phyloP scores from a whole-genome alignment of 2,113 vertebrate species.

The Holacanthus passer region DNA sequence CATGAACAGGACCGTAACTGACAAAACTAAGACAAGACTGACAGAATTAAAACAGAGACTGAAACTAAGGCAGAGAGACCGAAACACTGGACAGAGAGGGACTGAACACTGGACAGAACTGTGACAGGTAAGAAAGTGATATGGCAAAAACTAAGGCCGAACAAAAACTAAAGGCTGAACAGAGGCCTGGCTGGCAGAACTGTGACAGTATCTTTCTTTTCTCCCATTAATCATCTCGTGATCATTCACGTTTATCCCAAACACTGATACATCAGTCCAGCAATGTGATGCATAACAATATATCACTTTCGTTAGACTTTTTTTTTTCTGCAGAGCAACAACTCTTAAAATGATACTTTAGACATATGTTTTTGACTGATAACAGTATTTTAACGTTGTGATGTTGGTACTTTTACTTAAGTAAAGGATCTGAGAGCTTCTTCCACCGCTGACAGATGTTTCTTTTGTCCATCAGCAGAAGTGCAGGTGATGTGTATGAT shows the following conservation, averaged over 20 bases:
- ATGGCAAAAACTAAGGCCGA: too few relatives aligned
- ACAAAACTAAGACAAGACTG: too few relatives aligned
- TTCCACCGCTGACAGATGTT: not conserved
- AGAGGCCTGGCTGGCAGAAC: too few relatives aligned
- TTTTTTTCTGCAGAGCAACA: not conserved
- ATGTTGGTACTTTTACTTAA: not conserved
- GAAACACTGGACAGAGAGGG: too few relatives aligned
- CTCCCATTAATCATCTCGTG: not conserved
- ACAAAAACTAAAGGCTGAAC: too few relatives aligned
- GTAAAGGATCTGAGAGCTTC: not conserved
- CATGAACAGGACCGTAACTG: too few relatives aligned
- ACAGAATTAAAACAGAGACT: too few relatives aligned
- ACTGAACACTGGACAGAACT: too few relatives aligned
- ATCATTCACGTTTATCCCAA: not conserved
- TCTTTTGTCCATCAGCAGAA: not conserved
- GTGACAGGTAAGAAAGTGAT: too few relatives aligned
- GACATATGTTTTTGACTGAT: not conserved
- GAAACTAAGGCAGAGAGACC: too few relatives aligned
- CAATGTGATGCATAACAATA: not conserved
- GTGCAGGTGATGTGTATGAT: not conserved
- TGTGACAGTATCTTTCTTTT: not conserved
- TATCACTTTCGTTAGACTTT: not conserved
- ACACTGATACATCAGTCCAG: not conserved
- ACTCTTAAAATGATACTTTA: too few relatives aligned
- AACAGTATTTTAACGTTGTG: not conserved